Conservation (phyloP, 1,140 invertebrate genomes). For the Meteorus sp. region DNA sequence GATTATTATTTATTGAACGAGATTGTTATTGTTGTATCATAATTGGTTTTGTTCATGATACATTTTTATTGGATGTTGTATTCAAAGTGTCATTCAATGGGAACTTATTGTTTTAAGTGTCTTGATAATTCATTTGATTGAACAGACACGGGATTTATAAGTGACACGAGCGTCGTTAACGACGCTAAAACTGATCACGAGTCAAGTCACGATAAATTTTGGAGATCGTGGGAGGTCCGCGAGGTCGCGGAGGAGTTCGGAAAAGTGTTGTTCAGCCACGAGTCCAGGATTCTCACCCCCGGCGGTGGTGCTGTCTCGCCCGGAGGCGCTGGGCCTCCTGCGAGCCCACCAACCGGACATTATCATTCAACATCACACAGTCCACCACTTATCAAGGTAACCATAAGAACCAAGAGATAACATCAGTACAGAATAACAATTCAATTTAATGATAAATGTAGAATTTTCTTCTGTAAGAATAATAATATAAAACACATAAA, state of each 20-base stretch:
- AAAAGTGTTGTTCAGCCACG: constrained; percentile 58
- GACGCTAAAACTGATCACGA: background rate
- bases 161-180: background rate
- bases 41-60: too few species aligned
- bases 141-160: constrained; percentile 15
- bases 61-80: too few species aligned
- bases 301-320: constrained; percentile 53
- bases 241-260: constrained; percentile 45
- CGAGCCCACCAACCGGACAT: constrained; percentile 51
- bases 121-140: too few species aligned
- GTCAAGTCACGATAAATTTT: constrained; percentile 12
- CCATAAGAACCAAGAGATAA: too few species aligned
- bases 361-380: constrained; percentile 50
- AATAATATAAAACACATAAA: too few species aligned
- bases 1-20: too few species aligned
- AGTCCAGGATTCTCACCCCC: constrained; percentile 60
- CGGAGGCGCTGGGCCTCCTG: constrained; percentile 54
- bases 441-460: too few species aligned
- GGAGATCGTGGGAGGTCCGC: constrained; percentile 40
- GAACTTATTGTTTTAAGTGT: too few species aligned
- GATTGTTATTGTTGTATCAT: too few species aligned
- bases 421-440: too few species aligned
- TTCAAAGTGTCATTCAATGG: too few species aligned
- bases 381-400: constrained; percentile 56
- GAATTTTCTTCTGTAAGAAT: too few species aligned